Evolutionary conservation across 1,140 invertebrate species (phyloP), one percentile per base, ranked within the genome.

Genomic region (Drosophila rhopaloa): DNA sequence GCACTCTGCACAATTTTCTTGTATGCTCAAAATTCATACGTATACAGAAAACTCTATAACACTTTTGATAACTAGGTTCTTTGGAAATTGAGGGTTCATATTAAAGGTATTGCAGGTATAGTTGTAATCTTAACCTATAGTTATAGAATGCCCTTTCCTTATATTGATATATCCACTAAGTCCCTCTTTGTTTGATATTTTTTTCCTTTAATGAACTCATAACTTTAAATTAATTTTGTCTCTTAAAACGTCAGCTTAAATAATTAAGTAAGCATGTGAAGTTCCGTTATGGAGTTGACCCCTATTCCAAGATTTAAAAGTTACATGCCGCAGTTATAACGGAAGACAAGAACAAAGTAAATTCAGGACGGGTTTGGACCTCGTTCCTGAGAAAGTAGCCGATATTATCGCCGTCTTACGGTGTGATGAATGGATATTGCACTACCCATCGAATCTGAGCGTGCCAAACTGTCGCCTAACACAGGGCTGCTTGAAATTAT

Each of bases 261-360:
- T 29, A 5, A 70, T 71, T 43, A 50, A 35, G 37, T 8, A 38
- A 37, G 1, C 27, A 35, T 29, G 13, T 44, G 5, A 27, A 38
- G 37, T 10, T 43, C 54, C 57, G 57, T 70, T 65, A 44, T 43
- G n/a, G 2, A 11, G 11, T 27, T 76, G 71, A 75, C 59, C 71
- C 60, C 50, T 51, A 56, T 60, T 38, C 9, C 5, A 8, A 29
- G 32, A 29, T 43, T 40, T 32, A 35, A 44, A 58, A 11, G 16
- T 29, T 16, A 48, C 24, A 0, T 16, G 1, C n/a, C 14, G 47
- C 8, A 13, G 1, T 11, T 24, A 24, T 11, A 50, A 10, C 7
- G 6, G 29, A 38, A 41, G 8, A 9, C 2, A 41, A 37, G 35
- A 62, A 24, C 3, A 58, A 58, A 16, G 7, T 10, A 0, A 27